Evolutionary conservation across 1,140 invertebrate genomes (phyloP), one percentile per base, ranked within the genome.

Genomic region (Adelges cooleyi): DNA sequence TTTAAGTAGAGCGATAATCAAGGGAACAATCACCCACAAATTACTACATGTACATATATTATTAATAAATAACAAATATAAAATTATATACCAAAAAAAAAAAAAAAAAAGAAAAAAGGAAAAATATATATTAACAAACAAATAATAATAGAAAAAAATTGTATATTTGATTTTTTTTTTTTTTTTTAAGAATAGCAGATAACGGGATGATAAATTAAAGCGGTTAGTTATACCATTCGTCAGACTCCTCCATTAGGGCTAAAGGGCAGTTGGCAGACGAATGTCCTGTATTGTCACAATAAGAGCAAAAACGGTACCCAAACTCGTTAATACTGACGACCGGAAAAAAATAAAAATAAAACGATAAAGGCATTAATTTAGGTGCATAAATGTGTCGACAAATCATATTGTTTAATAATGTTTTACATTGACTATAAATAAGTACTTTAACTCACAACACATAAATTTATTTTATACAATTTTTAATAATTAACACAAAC

Each of bases 261-360:
- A 62, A 13, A 22, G 56, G 56, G 56, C 56, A 62, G 23, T 62
- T n/a, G 17, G 17, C 27, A 15, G 40, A 6, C 44, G 25, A 15
- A 20, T 62, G 56, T 48, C 42, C 56, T 17, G 33, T 20, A 48
- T 48, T 33, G 42, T 46, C 42, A 62, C 56, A 62, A 62, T 62
- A 48, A 62, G 42, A 33, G 17, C 56, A 62, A 48, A 33, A n/a
- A 33, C 29, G 29, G 11, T 23, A 22, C 23, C 8, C 25, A 22
- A 20, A n/a, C n/a, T n/a, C 25, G n/a, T 51, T 17, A 53, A 1
- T 17, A 62, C 25, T 46, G 42, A 62, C 20, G 40, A 62, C 56
- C 42, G 25, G 17, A 48, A 62, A 62, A 59, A 48, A 59, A 59
- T n/a, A n/a, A n/a, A 33, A 33, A 33, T 33, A 33, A 33, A 33